Percentiles rank a stretch among this genome's conserved stretches.
phyloP scores from a whole-genome alignment of 2,113 vertebrate genomes.

The Pholis gunnellus region DNA sequence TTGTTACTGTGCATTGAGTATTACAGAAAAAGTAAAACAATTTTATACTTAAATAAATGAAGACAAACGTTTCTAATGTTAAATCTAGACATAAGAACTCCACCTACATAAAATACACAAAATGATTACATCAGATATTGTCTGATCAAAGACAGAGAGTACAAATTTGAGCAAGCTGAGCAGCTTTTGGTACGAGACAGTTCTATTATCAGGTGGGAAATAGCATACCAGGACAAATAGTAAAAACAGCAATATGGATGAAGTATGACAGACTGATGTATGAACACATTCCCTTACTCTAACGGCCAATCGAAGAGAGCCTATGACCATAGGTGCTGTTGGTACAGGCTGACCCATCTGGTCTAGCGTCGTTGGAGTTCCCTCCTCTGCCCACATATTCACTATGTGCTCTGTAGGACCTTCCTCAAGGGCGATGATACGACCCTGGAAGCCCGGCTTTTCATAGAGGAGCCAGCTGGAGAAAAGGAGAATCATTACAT shows the following conservation, averaged over 20 bases:
- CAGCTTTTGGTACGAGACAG: not conserved
- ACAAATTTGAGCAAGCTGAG: not conserved
- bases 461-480: constrained; percentile 96
- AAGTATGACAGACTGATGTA: not conserved
- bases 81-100: not conserved
- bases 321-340: constrained; percentile 87
- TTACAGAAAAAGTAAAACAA: not conserved
- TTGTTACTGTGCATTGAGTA: not conserved
- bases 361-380: constrained; percentile 70
- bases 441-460: constrained; percentile 93
- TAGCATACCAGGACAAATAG: not conserved
- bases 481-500: constrained; percentile 9
- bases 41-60: not conserved
- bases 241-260: not conserved
- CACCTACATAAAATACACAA: not conserved
- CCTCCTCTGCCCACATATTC: constrained; percentile 88
- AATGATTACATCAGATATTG: not conserved
- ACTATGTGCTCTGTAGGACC: constrained; percentile 87
- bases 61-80: not conserved
- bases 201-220: not conserved
- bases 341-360: constrained; percentile 67
- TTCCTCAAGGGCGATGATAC: constrained; percentile 91
- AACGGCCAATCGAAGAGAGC: constrained; percentile 91
- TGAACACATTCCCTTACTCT: constrained; percentile 83
- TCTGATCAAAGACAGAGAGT: not conserved